Percentiles rank a stretch among this genome's conserved stretches.
Conservation (phyloP, 37 sponge, comb jelly and placozoan genomes). For the Haliclona indistincta region DNA sequence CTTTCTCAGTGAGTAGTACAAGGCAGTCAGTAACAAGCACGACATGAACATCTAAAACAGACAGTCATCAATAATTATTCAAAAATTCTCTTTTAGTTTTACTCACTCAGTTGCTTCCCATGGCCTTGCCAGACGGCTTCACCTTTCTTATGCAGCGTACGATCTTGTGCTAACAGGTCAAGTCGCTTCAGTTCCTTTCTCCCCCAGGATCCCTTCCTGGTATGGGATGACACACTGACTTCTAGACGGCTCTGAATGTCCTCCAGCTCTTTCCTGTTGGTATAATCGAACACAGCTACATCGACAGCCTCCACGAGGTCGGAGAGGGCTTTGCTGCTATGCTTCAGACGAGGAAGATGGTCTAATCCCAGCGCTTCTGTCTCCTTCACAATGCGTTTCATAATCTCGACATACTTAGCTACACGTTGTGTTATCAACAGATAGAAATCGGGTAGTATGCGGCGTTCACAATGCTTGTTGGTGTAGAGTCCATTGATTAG, state of each 20-base stretch:
- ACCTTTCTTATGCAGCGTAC: conserved; percentile 55
- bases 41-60: conserved; percentile 45
- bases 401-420: conserved; percentile 50
- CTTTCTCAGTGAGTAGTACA: conserved; percentile 63
- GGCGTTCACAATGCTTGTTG: conserved; percentile 57
- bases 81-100: neutral
- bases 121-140: conserved; percentile 60
- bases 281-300: conserved; percentile 49
- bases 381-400: conserved; percentile 64
- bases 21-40: conserved; percentile 79
- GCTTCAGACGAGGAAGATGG: conserved; percentile 15
- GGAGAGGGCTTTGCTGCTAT: conserved; percentile 29
- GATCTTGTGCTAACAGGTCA: conserved; percentile 46
- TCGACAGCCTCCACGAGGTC: conserved; percentile 37
- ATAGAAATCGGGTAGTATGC: conserved; percentile 70
- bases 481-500: conserved; percentile 48
- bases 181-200: conserved; percentile 53
- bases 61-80: neutral
- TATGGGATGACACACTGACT: conserved; percentile 28
- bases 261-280: conserved; percentile 45
- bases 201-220: too few species aligned
- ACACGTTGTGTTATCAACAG: conserved; percentile 50
- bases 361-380: conserved; percentile 44
- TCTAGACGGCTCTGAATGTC: conserved; percentile 66
- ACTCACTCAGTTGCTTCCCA: conserved; percentile 50